Percentiles rank a stretch among this genome's conserved stretches.
Evolutionary conservation across 2,888 invertebrate genomes (phyloP).

Genomic region (Eumerus sabulonum): DNA sequence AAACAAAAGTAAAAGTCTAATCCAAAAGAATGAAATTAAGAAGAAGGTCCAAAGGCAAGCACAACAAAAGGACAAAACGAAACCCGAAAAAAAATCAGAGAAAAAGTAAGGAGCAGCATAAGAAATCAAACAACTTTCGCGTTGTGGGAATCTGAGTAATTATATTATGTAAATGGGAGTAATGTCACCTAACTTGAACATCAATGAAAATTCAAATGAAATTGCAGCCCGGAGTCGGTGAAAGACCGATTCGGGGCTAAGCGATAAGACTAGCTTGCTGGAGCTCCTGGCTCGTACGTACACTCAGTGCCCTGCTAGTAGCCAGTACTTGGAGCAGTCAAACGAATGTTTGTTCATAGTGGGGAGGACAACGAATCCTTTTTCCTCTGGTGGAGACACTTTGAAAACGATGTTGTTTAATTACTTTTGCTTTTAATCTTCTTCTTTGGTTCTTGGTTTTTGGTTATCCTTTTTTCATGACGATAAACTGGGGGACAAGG

Average conservation of each 20-base stretch:
- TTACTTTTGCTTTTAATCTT: conserved; percentile 4
- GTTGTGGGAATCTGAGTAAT: conserved; percentile 52
- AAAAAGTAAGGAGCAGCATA: neutral
- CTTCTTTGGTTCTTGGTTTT: neutral
- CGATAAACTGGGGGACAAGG: no score
- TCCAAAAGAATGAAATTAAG: conserved; percentile 18
- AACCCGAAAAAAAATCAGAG: conserved; percentile 1
- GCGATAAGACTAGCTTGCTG: conserved; percentile 4
- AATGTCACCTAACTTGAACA: conserved; percentile 47
- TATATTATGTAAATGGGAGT: conserved; percentile 50
- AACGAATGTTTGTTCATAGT: neutral
- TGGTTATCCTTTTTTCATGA: no score
- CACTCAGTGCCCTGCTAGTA: no score
- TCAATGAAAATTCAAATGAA: conserved; percentile 39
- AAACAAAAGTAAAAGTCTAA: conserved; percentile 20
- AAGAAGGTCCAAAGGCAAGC: conserved; percentile 12
- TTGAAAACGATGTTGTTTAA: conserved; percentile 24
- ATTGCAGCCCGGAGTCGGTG: conserved; percentile 45
- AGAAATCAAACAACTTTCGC: conserved; percentile 6
- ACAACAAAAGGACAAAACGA: conserved; percentile 25
- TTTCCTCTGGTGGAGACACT: conserved; percentile 15
- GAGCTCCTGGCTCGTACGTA: no score
- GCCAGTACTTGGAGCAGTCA: no score
- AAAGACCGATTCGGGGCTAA: neutral
- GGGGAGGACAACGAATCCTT: conserved; percentile 1